These are phyloP conservation scores for Macquaria ambigua DNA, from an alignment of 2,113 vertebrate species.

Conservation along the genomic window DNA sequence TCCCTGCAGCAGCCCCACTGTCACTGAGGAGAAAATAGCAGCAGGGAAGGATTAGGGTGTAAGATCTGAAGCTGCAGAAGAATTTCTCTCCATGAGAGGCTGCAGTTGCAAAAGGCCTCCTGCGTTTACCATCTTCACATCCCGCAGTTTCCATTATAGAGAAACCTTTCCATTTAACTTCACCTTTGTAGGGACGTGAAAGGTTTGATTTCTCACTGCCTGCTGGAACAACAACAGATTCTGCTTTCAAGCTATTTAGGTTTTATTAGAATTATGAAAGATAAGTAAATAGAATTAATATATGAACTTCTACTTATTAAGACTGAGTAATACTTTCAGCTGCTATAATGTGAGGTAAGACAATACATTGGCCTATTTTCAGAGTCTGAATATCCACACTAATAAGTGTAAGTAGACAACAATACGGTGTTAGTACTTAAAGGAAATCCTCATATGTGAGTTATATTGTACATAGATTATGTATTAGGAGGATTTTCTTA, in stretches of 20 bases:
- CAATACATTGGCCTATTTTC: background rate
- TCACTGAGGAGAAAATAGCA: slow-evolving; percentile 36
- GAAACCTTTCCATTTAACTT: background rate
- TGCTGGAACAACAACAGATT: background rate
- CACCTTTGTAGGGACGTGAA: background rate
- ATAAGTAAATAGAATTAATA: background rate
- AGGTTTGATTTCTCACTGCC: background rate
- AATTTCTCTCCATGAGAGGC: slow-evolving; percentile 18
- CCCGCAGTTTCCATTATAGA: slow-evolving; percentile 3
- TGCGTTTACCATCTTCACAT: background rate
- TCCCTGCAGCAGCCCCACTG: background rate
- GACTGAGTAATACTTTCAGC: background rate
- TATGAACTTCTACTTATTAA: background rate
- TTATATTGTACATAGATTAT: background rate
- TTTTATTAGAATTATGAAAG: background rate
- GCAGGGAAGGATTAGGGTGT: slow-evolving; percentile 12
- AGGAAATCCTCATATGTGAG: slow-evolving; percentile 12
- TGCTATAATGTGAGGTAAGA: background rate
- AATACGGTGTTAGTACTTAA: slow-evolving; percentile 14
- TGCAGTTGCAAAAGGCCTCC: slow-evolving; percentile 23
- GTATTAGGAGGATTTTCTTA: slow-evolving; percentile 15
- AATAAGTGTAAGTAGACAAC: background rate
- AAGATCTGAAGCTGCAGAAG: slow-evolving; percentile 10
- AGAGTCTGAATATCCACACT: background rate
- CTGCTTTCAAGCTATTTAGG: background rate